phyloP scores from a whole-genome alignment of 2,113 vertebrate genomes.

The Pygoscelis antarcticus region DNA sequence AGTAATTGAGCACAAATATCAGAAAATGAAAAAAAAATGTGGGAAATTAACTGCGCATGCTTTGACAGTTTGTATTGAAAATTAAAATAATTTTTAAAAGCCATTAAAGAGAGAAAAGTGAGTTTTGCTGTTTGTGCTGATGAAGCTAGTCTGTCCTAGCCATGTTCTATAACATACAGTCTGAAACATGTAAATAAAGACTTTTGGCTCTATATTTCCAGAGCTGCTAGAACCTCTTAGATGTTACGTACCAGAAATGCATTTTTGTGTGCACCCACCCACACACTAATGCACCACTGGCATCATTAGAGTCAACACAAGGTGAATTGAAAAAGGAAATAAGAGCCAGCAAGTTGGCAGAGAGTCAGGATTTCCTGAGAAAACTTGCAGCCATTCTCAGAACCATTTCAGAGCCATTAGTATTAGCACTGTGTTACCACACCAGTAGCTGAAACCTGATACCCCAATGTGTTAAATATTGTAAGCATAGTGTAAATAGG shows the following conservation, averaged over 20 bases:
- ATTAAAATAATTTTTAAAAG: background rate
- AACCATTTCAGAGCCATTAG: background rate
- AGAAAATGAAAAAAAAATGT: background rate
- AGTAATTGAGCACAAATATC: background rate
- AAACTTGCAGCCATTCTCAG: background rate
- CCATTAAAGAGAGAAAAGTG: background rate
- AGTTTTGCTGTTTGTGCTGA: background rate
- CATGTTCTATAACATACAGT: background rate
- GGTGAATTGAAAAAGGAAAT: background rate
- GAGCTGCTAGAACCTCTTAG: background rate
- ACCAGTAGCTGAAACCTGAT: background rate
- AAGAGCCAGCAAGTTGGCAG: background rate
- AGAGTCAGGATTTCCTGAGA: background rate
- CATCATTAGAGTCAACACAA: background rate
- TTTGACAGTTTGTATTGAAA: background rate
- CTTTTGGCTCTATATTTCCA: background rate
- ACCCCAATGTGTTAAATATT: background rate
- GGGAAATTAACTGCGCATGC: background rate
- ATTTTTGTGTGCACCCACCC: background rate
- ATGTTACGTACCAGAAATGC: background rate
- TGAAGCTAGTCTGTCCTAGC: background rate
- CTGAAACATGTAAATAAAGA: background rate
- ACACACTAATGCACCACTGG: background rate
- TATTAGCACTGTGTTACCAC: background rate
- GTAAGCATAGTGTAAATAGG: background rate